These are phyloP conservation scores for Nasonia vitripennis DNA, from an alignment of 1,140 invertebrate species.

Conservation along the genomic window DNA sequence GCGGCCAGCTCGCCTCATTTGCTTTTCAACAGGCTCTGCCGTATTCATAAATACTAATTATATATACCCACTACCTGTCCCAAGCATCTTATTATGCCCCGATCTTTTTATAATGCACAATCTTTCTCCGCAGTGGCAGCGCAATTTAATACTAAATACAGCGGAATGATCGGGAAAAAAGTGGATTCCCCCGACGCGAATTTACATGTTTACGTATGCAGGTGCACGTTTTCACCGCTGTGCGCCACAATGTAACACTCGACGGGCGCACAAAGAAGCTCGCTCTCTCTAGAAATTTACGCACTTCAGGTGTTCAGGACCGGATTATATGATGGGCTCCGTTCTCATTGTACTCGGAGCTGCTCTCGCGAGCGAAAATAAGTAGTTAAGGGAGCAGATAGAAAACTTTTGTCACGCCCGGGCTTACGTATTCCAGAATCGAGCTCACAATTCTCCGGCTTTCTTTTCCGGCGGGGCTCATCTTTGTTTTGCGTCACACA, in stretches of 20 bases:
- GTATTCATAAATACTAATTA: slow-evolving; percentile 1
- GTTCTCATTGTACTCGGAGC: neutral
- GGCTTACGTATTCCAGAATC: slow-evolving; percentile 39
- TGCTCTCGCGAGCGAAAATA: slow-evolving; percentile 12
- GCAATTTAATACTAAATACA: neutral
- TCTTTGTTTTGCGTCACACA: slow-evolving; percentile 47
- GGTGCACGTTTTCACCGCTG: slow-evolving; percentile 4
- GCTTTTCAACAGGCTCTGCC: neutral
- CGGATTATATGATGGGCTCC: slow-evolving; percentile 31
- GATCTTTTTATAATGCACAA: neutral
- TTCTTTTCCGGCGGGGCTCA: slow-evolving; percentile 37
- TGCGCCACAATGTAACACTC: neutral
- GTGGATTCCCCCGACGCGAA: neutral
- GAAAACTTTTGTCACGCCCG: slow-evolving; percentile 39
- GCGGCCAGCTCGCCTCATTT: neutral
- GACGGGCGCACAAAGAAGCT: neutral
- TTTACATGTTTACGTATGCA: neutral
- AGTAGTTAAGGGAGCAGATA: slow-evolving; percentile 42
- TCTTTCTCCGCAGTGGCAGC: neutral
- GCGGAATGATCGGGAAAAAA: neutral
- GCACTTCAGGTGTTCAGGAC: slow-evolving; percentile 13
- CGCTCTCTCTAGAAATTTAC: neutral
- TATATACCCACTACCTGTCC: neutral
- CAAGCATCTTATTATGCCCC: neutral
- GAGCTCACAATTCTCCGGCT: slow-evolving; percentile 11